Evolutionary conservation across 2,888 invertebrate species (phyloP).

Genomic region (Autographa gamma): DNA sequence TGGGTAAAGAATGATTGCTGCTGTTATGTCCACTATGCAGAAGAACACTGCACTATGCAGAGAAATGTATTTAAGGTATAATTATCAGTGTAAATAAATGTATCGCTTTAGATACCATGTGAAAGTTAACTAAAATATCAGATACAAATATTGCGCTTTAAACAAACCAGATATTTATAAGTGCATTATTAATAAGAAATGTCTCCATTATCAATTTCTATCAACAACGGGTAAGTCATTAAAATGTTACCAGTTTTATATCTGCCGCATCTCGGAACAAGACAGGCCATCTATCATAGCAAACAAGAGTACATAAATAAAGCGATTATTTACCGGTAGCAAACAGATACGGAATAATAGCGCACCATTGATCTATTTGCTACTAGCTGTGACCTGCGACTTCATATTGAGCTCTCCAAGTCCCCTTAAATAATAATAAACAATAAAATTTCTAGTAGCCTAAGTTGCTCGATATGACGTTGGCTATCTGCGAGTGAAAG

Average conservation of each 20-base stretch:
- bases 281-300: conserved; percentile 48
- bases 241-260: conserved; percentile 46
- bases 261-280: conserved; percentile 38
- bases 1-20: too few relatives aligned
- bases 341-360: conserved; percentile 55
- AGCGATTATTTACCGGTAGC: conserved; percentile 48
- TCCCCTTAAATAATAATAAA: too few relatives aligned
- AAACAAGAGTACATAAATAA: conserved; percentile 49
- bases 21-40: too few relatives aligned
- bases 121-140: conserved; percentile 42
- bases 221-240: conserved; percentile 42
- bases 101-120: conserved; percentile 7
- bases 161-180: conserved; percentile 39
- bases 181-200: conserved; percentile 48
- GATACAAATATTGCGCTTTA: neutral
- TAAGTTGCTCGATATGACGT: too few relatives aligned
- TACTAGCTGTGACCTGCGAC: too few relatives aligned
- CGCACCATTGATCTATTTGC: conserved; percentile 32
- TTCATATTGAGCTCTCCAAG: too few relatives aligned
- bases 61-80: too few relatives aligned
- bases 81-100: too few relatives aligned
- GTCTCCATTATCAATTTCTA: conserved; percentile 52
- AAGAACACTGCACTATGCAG: too few relatives aligned
- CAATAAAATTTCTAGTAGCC: too few relatives aligned
- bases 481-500: too few relatives aligned